phyloP scores from a whole-genome alignment of 2,797 vertebrate species.

The Toxotes lorentzi region DNA sequence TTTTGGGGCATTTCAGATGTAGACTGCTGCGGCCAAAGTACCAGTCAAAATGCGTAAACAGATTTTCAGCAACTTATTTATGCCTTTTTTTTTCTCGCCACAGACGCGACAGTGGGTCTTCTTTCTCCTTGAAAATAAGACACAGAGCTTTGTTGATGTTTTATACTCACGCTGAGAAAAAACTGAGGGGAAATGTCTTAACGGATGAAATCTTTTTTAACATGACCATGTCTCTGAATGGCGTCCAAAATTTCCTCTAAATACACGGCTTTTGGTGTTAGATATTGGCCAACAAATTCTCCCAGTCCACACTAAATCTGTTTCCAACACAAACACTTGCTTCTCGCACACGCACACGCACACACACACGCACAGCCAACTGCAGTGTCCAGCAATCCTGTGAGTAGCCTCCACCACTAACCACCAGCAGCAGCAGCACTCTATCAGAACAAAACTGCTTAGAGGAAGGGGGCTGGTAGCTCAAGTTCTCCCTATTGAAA shows the following conservation, averaged over 20 bases:
- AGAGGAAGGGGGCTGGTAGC: constrained; percentile 90
- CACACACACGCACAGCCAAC: constrained; percentile 40
- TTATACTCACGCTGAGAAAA: constrained; percentile 21
- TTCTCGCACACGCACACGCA: constrained; percentile 37
- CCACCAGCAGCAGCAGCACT: constrained; percentile 74
- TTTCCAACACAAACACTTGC: constrained; percentile 73
- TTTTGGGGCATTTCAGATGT: constrained; percentile 33
- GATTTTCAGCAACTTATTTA: constrained; percentile 57
- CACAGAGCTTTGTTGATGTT: constrained; percentile 31
- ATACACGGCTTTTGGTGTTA: constrained; percentile 64
- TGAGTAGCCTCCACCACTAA: constrained; percentile 68
- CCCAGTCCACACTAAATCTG: constrained; percentile 68
- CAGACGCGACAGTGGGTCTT: constrained; percentile 12
- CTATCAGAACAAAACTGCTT: constrained; percentile 89
- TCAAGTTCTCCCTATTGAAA: constrained; percentile 95
- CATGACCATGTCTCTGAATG: constrained; percentile 60
- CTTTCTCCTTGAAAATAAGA: constrained; percentile 40
- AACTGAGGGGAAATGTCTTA: constrained; percentile 31
- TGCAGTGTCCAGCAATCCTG: constrained; percentile 72
- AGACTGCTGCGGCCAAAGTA: constrained; percentile 42
- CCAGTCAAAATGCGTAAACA: constrained; percentile 48
- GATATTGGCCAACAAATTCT: constrained; percentile 69
- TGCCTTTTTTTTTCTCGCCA: constrained; percentile 5
- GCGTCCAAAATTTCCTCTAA: constrained; percentile 64
- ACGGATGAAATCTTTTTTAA: constrained; percentile 62